These are phyloP conservation scores for Halesus radiatus DNA, from an alignment of 1,140 invertebrate genomes.

Conservation along the genomic window DNA sequence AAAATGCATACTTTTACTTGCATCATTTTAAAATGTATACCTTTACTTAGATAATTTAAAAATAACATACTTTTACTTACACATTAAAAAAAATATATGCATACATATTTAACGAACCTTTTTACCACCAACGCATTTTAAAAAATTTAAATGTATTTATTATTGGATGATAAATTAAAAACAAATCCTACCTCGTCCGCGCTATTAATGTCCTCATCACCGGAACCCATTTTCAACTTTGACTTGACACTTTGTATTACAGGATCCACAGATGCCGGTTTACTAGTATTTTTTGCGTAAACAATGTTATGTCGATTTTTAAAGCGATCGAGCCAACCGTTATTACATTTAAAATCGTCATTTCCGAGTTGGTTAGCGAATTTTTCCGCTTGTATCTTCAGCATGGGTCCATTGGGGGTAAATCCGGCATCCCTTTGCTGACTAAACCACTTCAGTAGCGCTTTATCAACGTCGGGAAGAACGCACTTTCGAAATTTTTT, in stretches of 20 bases:
- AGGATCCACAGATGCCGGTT: not conserved
- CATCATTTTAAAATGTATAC: too few relatives aligned
- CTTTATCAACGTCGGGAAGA: conserved; percentile 1
- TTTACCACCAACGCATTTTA: too few relatives aligned
- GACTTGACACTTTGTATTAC: not conserved
- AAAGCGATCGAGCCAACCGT: conserved; percentile 22
- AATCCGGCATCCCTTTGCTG: too few relatives aligned
- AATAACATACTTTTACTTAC: too few relatives aligned
- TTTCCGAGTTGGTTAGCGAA: too few relatives aligned
- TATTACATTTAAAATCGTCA: not conserved
- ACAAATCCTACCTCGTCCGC: not conserved
- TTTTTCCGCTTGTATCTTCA: too few relatives aligned
- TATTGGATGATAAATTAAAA: not conserved
- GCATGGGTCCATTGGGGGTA: too few relatives aligned
- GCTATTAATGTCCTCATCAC: not conserved
- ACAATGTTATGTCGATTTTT: conserved; percentile 29
- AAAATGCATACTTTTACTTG: too few relatives aligned
- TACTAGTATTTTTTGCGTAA: not conserved
- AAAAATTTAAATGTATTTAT: too few relatives aligned
- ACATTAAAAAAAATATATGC: too few relatives aligned
- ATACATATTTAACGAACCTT: conserved; percentile 2
- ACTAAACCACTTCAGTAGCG: not conserved
- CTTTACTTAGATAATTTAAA: too few relatives aligned
- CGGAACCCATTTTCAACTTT: not conserved
- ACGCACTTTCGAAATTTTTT: conserved; percentile 20